Base-by-base conservation (phyloP, 2,797 vertebrate genomes). In the Enteromius mattozi region DNA sequence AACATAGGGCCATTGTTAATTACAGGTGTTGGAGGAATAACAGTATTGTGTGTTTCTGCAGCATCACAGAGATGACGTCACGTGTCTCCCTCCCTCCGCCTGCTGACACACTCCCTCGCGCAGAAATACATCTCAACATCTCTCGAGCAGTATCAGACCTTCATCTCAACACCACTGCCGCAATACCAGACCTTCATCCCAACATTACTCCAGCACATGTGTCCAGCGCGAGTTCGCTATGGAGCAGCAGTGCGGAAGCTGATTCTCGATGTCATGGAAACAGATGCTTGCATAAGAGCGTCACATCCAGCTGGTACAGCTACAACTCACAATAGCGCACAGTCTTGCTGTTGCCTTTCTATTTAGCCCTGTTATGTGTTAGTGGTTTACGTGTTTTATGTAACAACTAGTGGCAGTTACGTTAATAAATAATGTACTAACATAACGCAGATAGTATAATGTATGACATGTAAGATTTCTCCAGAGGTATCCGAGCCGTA, bases 81-180 rank as follows among this genome's bases (percentile, higher is more conserved):
- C 78, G 78, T 85, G 78, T 74, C 75, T 86, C 27, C 72, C 87
- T 59, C 4, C 74, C 87, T 87, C 78, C 81, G 24, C 82, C 81
- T 78, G 59, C 47, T 21, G 81, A 76, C 81, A 76, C 81, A 30
- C 56, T 81, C 35, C 59, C 45, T 79, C 78, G 13, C n/a, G 54
- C 78, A 78, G 9, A 35, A 17, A 12, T n/a, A 16, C 69, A 37
- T 49, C 45, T 63, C 42, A 80, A 16, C 83, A 54, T 72, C 69
- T 54, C 30, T 33, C 17, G 3, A 40, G n/a, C 47, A 6, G 33
- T 56, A 72, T 74, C 56, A 51, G 17, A 51, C 17, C 42, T 72
- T 61, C 42, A 61, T 69, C 51, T 17, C 33, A 71, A 5, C 13
- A 66, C 24, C 61, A 47, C 59, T 68, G 24, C 19, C 61, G 2